Percentiles rank a stretch among this genome's conserved stretches.
These are phyloP conservation scores for Indicator indicator DNA, from an alignment of 2,113 vertebrate genomes.

Conservation along the genomic window DNA sequence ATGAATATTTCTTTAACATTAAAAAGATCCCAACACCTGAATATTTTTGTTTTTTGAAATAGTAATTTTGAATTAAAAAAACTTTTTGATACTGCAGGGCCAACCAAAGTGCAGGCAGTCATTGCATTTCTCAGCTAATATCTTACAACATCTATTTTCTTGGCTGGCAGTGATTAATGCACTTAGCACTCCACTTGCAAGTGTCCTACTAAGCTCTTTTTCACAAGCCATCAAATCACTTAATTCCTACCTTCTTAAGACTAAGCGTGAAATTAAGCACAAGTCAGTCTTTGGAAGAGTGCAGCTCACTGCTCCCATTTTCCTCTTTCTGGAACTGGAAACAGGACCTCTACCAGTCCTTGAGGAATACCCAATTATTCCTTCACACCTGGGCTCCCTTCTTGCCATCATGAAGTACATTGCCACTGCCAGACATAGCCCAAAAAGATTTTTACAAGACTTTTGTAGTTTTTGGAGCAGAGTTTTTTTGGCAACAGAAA, in stretches of 20 bases:
- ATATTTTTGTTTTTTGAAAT: not conserved
- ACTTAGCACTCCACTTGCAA: not conserved
- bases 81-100: not conserved
- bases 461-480: rapidly evolving
- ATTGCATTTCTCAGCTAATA: not conserved
- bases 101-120: not conserved
- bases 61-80: not conserved
- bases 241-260: not conserved
- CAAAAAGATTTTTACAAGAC: not conserved
- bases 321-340: not conserved
- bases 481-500: not conserved
- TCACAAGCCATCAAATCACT: not conserved
- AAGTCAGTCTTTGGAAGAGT: not conserved
- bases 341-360: not conserved
- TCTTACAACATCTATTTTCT: not conserved
- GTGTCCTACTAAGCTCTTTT: not conserved
- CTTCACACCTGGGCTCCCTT: not conserved
- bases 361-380: not conserved
- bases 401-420: not conserved
- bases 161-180: not conserved
- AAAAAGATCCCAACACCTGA: not conserved
- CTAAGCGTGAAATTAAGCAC: not conserved
- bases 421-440: not conserved
- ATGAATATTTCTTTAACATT: not conserved
- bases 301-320: not conserved